These are phyloP conservation scores for Marmota flaviventris DNA, from an alignment of 2,113 vertebrate species.

Conservation along the genomic window DNA sequence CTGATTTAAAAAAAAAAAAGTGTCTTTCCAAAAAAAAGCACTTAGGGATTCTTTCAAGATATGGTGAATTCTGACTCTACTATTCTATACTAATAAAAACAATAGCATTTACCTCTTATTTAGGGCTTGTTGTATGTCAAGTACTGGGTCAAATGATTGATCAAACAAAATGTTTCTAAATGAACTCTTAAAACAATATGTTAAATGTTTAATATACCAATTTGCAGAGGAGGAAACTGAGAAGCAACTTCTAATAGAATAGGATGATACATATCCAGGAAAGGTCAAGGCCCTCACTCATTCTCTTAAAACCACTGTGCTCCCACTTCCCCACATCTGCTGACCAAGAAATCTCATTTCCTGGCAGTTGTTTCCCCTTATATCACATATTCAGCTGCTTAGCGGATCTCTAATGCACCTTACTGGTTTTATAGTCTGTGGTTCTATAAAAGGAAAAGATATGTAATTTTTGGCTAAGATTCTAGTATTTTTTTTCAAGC, in stretches of 20 bases:
- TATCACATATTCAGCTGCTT: neutral
- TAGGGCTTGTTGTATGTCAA: neutral
- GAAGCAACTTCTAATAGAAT: neutral
- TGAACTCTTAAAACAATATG: neutral
- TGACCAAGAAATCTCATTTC: neutral
- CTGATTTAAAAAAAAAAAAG: neutral
- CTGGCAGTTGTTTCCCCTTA: neutral
- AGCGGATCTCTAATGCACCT: neutral
- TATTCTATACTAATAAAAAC: neutral
- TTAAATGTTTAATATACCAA: neutral
- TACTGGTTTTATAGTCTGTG: neutral
- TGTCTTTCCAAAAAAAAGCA: conserved; percentile 14
- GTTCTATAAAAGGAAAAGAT: neutral
- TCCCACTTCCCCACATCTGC: neutral
- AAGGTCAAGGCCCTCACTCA: neutral
- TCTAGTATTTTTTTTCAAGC: neutral
- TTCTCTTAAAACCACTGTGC: neutral
- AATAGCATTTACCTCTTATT: neutral
- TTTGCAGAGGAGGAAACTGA: conserved; percentile 33
- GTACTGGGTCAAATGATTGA: neutral
- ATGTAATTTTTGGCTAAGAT: neutral
- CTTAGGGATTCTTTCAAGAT: neutral
- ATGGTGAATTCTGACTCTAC: neutral
- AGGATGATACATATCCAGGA: neutral
- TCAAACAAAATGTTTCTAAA: conserved; percentile 24